phyloP scores from a whole-genome alignment of 2,888 invertebrate genomes.

The Cheilosia variabilis region DNA sequence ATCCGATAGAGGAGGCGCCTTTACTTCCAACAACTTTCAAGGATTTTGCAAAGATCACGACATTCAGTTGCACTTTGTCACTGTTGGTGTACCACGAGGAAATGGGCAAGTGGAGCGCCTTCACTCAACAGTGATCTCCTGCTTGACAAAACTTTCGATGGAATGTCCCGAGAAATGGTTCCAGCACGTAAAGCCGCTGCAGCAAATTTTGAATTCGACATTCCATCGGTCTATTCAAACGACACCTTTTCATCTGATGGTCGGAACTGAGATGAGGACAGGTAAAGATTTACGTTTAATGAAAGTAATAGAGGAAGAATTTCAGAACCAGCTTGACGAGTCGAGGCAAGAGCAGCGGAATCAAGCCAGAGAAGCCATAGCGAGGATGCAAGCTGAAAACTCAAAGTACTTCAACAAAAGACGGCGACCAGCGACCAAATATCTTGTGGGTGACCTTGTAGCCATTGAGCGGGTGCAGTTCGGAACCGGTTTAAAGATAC shows the following conservation, averaged over 20 bases:
- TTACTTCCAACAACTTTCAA: slow-evolving; percentile 54
- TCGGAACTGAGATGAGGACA: slow-evolving; percentile 67
- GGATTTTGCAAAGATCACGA: slow-evolving; percentile 50
- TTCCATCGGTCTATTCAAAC: slow-evolving; percentile 70
- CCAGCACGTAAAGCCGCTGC: slow-evolving; percentile 68
- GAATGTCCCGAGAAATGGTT: slow-evolving; percentile 77
- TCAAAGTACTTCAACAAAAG: slow-evolving; percentile 55
- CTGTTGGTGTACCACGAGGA: slow-evolving; percentile 50
- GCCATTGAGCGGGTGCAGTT: slow-evolving; percentile 80
- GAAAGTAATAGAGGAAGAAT: slow-evolving; percentile 51
- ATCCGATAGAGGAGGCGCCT: slow-evolving; percentile 60
- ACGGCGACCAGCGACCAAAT: slow-evolving; percentile 51
- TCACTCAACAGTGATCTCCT: slow-evolving; percentile 77
- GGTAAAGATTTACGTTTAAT: slow-evolving; percentile 24
- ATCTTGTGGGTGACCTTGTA: slow-evolving; percentile 66
- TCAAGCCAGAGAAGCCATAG: slow-evolving; percentile 50
- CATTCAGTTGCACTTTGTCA: slow-evolving; percentile 46
- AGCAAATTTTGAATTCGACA: slow-evolving; percentile 74
- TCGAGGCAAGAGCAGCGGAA: slow-evolving; percentile 43
- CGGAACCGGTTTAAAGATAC: slow-evolving; percentile 79
- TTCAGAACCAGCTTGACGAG: slow-evolving; percentile 43
- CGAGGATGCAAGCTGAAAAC: slow-evolving; percentile 69
- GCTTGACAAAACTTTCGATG: slow-evolving; percentile 78
- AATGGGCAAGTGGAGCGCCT: slow-evolving; percentile 70
- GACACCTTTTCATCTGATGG: slow-evolving; percentile 77